Evolutionary conservation across 2,888 invertebrate genomes (phyloP).

Genomic region (Torymus aiolomorphi): DNA sequence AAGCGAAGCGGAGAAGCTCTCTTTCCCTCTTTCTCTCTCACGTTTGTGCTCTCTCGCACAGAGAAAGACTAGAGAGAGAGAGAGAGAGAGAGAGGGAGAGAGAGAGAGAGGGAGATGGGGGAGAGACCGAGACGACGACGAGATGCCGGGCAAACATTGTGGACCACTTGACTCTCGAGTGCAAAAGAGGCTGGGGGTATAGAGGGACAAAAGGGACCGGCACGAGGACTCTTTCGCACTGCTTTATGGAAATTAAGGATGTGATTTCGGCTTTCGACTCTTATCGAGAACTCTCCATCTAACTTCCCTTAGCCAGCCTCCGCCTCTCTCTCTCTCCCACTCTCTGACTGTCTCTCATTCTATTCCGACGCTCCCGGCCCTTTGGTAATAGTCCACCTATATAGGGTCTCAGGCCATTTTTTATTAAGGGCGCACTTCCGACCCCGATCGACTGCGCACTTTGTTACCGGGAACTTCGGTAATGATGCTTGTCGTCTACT

Average conservation of each 20-base stretch:
- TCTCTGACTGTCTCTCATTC: background rate
- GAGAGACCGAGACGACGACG: slow-evolving; percentile 38
- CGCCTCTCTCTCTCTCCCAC: background rate
- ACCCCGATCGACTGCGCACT: slow-evolving; percentile 20
- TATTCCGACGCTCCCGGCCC: background rate
- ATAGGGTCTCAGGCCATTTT: background rate
- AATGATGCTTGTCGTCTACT: slow-evolving; percentile 35
- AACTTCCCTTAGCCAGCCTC: background rate
- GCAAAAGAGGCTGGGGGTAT: slow-evolving; percentile 44
- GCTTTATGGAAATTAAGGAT: slow-evolving; percentile 69
- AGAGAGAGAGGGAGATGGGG: slow-evolving; percentile 37
- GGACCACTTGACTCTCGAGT: slow-evolving; percentile 57
- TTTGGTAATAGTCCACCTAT: background rate
- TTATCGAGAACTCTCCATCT: slow-evolving; percentile 55
- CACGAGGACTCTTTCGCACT: slow-evolving; percentile 50
- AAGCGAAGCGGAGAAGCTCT: slow-evolving; percentile 47
- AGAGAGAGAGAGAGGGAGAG: background rate
- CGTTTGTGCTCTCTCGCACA: background rate
- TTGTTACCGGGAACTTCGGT: slow-evolving; percentile 14
- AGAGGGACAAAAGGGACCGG: slow-evolving; percentile 40
- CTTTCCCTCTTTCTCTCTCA: background rate
- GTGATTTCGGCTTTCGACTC: slow-evolving; percentile 66
- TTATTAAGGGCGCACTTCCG: slow-evolving; percentile 19
- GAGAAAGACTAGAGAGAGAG: background rate
- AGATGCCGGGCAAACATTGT: slow-evolving; percentile 54